phyloP scores from a whole-genome alignment of 2,797 vertebrate genomes.

The Cygnus olor region DNA sequence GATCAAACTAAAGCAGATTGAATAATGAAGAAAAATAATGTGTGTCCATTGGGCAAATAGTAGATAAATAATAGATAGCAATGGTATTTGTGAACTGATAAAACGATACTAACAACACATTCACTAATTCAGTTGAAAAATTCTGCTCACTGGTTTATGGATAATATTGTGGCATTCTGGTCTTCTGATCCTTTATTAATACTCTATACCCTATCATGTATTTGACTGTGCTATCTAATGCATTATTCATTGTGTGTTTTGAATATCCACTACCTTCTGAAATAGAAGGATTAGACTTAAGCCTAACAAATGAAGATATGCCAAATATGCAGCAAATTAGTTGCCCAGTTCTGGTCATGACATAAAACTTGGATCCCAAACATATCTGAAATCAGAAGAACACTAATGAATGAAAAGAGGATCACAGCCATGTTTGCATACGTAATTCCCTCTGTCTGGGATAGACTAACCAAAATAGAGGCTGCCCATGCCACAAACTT shows the following conservation, averaged over 20 bases:
- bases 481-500: background rate
- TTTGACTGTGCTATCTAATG: background rate
- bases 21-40: background rate
- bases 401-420: background rate
- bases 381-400: background rate
- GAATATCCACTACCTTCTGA: background rate
- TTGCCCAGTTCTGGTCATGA: background rate
- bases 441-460: background rate
- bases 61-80: background rate
- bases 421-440: background rate
- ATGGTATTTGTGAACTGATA: background rate
- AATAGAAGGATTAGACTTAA: background rate
- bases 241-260: background rate
- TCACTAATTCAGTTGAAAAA: background rate
- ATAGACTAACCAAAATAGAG: background rate
- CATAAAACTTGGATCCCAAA: background rate
- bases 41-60: background rate
- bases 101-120: background rate
- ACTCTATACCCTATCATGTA: background rate
- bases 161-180: background rate
- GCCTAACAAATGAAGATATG: background rate
- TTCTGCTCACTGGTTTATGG: background rate
- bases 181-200: background rate
- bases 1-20: background rate
- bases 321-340: background rate